Conservation (phyloP, 1,140 invertebrate species). For the Heliconius hewitsoni region DNA sequence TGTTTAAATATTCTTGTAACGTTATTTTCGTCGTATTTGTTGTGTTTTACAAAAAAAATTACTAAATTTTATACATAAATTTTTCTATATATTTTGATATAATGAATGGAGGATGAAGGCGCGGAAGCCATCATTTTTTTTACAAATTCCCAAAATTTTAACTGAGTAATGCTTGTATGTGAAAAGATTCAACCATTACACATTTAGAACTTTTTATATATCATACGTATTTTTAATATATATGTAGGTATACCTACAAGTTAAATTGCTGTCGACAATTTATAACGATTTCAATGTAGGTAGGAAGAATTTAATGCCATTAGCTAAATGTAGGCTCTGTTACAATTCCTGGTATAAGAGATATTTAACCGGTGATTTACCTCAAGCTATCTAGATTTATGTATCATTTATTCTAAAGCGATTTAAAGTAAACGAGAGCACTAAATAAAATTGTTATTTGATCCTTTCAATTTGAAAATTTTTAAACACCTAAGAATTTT, state of each 20-base stretch:
- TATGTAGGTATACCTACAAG: not conserved
- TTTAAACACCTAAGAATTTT: not conserved
- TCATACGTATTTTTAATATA: no score
- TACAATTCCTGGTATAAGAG: not conserved
- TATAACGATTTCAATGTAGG: not conserved
- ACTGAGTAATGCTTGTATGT: no score
- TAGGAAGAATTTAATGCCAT: not conserved
- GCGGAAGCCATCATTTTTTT: no score
- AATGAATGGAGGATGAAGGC: no score
- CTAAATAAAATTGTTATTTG: slow-evolving; percentile 19
- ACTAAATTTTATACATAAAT: no score
- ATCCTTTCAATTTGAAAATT: not conserved
- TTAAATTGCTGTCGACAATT: not conserved
- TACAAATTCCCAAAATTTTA: no score
- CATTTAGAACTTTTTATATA: not conserved
- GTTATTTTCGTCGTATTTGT: no score
- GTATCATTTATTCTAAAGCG: not conserved
- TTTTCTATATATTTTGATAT: no score
- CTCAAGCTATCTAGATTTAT: slow-evolving; percentile 3
- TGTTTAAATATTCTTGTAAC: not conserved
- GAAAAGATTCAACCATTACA: no score
- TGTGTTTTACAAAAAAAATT: no score
- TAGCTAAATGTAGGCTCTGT: not conserved
- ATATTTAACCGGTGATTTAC: not conserved
- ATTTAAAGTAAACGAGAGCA: slow-evolving; percentile 30